These are phyloP conservation scores for Drosophila chauvacae DNA, from an alignment of 1,140 invertebrate genomes.

Conservation along the genomic window DNA sequence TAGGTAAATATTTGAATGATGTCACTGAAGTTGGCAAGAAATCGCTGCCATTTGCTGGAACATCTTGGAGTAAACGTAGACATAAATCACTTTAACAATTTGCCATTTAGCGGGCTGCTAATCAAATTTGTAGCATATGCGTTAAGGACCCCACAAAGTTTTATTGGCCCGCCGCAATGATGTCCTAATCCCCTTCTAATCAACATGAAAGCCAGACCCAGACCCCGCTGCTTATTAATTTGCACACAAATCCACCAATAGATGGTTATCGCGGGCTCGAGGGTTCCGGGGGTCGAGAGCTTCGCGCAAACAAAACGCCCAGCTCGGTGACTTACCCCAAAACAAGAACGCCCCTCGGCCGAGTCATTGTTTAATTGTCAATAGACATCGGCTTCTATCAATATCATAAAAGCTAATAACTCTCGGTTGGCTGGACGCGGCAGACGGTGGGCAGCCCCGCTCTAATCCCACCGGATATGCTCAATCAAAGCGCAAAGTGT, in stretches of 20 bases:
- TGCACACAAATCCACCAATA: constrained; percentile 34
- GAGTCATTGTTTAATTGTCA: constrained; percentile 84
- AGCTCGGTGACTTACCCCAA: constrained; percentile 54
- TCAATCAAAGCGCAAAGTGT: constrained; percentile 84
- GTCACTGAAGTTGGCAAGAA: constrained; percentile 31
- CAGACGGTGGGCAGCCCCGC: constrained; percentile 61
- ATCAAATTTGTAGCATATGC: constrained; percentile 71
- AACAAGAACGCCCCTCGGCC: constrained; percentile 31
- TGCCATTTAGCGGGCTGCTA: constrained; percentile 17
- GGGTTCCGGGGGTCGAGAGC: constrained; percentile 10
- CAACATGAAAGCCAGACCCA: constrained; percentile 59
- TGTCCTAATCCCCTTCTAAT: constrained; percentile 70
- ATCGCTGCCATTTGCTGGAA: constrained; percentile 12
- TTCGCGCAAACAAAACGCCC: constrained; percentile 62
- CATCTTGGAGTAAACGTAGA: not conserved
- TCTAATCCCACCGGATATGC: constrained; percentile 84
- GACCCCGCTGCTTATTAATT: constrained; percentile 62
- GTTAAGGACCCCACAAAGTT: constrained; percentile 39
- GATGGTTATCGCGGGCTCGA: constrained; percentile 51
- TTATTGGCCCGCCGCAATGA: constrained; percentile 65
- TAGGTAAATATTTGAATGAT: constrained; percentile 50
- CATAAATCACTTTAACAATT: constrained; percentile 42
- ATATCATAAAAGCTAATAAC: constrained; percentile 84
- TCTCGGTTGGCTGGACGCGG: constrained; percentile 78
- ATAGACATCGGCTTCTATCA: constrained; percentile 84